phyloP scores from a whole-genome alignment of 2,113 vertebrate species.

The Bagarius yarrelli region DNA sequence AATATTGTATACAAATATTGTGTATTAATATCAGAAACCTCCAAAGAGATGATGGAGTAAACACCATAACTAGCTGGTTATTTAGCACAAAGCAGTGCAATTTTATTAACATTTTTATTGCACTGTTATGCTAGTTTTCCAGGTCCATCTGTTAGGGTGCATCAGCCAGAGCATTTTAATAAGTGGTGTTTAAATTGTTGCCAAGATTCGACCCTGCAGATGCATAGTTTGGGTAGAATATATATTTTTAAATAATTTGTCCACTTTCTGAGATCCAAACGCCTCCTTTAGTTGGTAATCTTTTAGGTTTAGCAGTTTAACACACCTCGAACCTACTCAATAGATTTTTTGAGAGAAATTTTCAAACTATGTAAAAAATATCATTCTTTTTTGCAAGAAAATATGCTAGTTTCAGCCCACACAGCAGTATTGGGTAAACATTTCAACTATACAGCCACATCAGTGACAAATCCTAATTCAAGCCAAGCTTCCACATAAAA shows the following conservation, averaged over 20 bases:
- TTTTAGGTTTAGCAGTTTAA: not conserved
- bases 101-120: slow-evolving; percentile 17
- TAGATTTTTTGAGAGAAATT: not conserved
- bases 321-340: not conserved
- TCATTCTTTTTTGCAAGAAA: slow-evolving; percentile 3
- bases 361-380: slow-evolving; percentile 4
- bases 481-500: slow-evolving; percentile 25
- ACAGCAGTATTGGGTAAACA: slow-evolving; percentile 15
- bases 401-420: slow-evolving; percentile 21
- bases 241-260: not conserved
- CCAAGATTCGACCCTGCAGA: not conserved
- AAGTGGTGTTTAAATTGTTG: not conserved
- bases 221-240: too few species aligned
- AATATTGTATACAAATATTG: not conserved
- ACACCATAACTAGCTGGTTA: not conserved
- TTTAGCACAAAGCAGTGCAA: not conserved
- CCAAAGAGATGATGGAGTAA: not conserved
- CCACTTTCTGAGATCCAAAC: not conserved
- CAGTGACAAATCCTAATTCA: slow-evolving; percentile 24
- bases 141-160: not conserved
- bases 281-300: not conserved
- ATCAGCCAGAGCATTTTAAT: slow-evolving; percentile 5
- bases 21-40: not conserved
- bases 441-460: slow-evolving; percentile 42
- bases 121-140: slow-evolving; percentile 4